Evolutionary conservation across 2,797 vertebrate genomes (phyloP).

Genomic region (Myioborus melanocephalus): DNA sequence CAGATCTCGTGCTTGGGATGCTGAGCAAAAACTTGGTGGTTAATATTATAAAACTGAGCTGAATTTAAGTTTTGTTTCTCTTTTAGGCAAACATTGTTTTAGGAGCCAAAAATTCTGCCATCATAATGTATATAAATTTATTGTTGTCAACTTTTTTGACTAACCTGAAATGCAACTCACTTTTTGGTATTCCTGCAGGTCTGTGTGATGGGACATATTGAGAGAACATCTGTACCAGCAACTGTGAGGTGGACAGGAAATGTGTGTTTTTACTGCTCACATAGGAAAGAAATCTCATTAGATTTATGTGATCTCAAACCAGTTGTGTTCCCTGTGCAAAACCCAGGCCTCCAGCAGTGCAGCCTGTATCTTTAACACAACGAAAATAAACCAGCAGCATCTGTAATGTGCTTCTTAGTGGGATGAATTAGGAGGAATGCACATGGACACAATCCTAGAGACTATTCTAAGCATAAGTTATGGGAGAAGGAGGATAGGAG

Average conservation of each 20-base stretch:
- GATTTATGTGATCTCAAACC: not conserved
- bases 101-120: not conserved
- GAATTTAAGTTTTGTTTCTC: not conserved
- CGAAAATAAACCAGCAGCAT: not conserved
- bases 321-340: not conserved
- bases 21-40: not conserved
- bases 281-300: slow-evolving; percentile 11
- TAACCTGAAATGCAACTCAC: not conserved
- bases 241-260: slow-evolving; percentile 14
- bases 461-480: not conserved
- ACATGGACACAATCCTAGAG: not conserved
- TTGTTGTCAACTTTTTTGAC: not conserved
- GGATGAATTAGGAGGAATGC: not conserved
- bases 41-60: not conserved
- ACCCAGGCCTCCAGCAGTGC: not conserved
- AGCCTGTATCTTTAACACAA: not conserved
- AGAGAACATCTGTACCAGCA: not conserved
- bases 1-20: rapidly evolving
- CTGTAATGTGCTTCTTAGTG: not conserved
- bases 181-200: not conserved
- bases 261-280: not conserved
- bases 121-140: not conserved
- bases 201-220: not conserved
- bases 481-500: not conserved
- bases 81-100: not conserved